A percentile compares a stretch with the other conserved stretches of the same genome.
phyloP scores from a whole-genome alignment of 2,888 invertebrate genomes.

The Hofmannophila pseudospretella region DNA sequence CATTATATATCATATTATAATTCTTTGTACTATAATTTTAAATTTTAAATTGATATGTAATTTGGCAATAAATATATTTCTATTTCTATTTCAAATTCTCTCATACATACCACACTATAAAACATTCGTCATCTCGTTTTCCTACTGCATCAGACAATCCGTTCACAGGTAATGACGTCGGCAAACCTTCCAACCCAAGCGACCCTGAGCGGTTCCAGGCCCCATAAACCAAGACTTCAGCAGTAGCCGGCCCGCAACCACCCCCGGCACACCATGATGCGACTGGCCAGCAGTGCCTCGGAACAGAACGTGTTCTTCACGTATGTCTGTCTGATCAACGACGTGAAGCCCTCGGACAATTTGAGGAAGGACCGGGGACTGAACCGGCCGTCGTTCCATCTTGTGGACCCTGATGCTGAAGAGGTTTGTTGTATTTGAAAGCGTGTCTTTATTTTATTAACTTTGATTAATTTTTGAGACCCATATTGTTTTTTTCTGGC shows the following conservation, averaged over 20 bases:
- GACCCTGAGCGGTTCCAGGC: background rate
- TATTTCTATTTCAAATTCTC: no score
- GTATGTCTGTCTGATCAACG: slow-evolving; percentile 54
- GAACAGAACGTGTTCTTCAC: slow-evolving; percentile 53
- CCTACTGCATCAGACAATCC: no score
- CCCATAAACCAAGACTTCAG: background rate
- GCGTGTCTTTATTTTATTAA: no score
- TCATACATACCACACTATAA: no score
- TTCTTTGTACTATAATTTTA: no score
- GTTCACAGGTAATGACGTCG: slow-evolving; percentile 2
- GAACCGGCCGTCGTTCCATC: background rate
- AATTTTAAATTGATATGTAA: no score
- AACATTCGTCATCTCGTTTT: no score
- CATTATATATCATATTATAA: no score
- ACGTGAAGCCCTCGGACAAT: slow-evolving; percentile 10
- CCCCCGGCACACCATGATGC: slow-evolving; percentile 23
- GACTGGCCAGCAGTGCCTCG: slow-evolving; percentile 42
- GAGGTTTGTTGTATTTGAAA: no score
- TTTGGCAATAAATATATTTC: no score
- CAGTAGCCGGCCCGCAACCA: slow-evolving; percentile 1
- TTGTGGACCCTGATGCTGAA: background rate
- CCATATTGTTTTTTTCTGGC: no score
- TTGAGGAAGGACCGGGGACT: background rate
- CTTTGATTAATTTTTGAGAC: no score
- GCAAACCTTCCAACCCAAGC: background rate